These are phyloP conservation scores for Gallinago paraguaiae DNA, from an alignment of 2,113 vertebrate genomes.

Conservation along the genomic window DNA sequence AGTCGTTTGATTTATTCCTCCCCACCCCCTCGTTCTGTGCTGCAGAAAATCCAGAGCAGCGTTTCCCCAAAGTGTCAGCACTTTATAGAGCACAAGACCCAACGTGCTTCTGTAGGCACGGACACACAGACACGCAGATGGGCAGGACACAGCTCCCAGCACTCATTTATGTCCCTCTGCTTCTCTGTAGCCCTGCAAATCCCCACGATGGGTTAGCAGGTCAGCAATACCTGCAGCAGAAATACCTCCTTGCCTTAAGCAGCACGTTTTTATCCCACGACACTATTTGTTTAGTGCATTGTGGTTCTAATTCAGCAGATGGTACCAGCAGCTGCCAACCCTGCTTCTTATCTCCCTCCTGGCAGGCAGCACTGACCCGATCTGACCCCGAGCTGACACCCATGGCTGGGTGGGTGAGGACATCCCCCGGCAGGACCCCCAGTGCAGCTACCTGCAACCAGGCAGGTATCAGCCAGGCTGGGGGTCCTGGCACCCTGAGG, in stretches of 20 bases:
- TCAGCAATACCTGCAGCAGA: not conserved
- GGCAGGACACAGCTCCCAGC: not conserved
- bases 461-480: not conserved
- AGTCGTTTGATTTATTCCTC: not conserved
- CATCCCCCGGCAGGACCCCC: not conserved
- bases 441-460: not conserved
- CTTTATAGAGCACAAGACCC: not conserved
- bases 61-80: not conserved
- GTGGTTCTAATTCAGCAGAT: constrained; percentile 41
- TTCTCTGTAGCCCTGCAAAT: not conserved
- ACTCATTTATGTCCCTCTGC: not conserved
- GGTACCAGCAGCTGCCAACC: constrained; percentile 43
- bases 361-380: not conserved
- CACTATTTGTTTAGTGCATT: not conserved
- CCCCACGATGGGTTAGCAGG: not conserved
- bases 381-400: not conserved
- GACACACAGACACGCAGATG: accelerated
- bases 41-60: not conserved
- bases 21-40: not conserved
- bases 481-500: not conserved
- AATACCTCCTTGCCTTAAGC: not conserved
- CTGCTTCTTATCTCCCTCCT: constrained; percentile 24
- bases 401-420: not conserved
- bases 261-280: not conserved
- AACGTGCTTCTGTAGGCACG: not conserved